A percentile compares a stretch with the other conserved stretches of the same genome.
These are phyloP conservation scores for Psix sp. DNA, from an alignment of 1,140 invertebrate genomes.

Conservation along the genomic window DNA sequence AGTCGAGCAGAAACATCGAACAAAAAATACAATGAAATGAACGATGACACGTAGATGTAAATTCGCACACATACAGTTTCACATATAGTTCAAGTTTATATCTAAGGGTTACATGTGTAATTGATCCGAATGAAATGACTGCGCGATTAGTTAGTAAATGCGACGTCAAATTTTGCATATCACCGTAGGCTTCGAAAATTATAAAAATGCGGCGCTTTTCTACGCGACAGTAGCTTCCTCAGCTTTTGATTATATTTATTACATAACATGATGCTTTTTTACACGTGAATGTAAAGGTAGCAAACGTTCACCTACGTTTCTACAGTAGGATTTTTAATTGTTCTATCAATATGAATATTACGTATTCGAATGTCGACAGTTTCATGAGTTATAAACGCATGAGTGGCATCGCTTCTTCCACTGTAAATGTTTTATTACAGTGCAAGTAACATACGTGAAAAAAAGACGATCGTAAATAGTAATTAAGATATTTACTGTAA, in stretches of 20 bases:
- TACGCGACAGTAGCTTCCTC: too few species aligned
- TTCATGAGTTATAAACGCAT: neutral
- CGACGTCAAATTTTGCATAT: constrained; percentile 3
- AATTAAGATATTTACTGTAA: constrained; percentile 9
- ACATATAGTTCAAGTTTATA: too few species aligned
- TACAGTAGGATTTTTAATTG: too few species aligned
- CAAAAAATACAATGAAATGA: too few species aligned
- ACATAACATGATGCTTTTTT: too few species aligned
- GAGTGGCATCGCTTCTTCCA: constrained; percentile 8
- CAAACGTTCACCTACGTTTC: too few species aligned
- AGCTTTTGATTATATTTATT: too few species aligned
- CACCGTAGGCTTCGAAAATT: too few species aligned
- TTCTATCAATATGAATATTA: constrained; percentile 29
- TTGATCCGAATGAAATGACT: constrained; percentile 66
- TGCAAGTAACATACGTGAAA: neutral
- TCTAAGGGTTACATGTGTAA: constrained; percentile 64
- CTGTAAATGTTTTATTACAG: neutral
- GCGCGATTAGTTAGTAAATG: constrained; percentile 27
- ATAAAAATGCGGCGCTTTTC: too few species aligned
- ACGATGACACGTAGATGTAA: constrained; percentile 28
- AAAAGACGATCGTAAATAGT: neutral
- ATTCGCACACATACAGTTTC: constrained; percentile 46
- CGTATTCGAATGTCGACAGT: constrained; percentile 13
- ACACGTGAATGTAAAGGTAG: too few species aligned
- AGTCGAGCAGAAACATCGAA: too few species aligned